Conservation (phyloP, 2,888 invertebrate genomes). For the Eremobia ochroleuca region DNA sequence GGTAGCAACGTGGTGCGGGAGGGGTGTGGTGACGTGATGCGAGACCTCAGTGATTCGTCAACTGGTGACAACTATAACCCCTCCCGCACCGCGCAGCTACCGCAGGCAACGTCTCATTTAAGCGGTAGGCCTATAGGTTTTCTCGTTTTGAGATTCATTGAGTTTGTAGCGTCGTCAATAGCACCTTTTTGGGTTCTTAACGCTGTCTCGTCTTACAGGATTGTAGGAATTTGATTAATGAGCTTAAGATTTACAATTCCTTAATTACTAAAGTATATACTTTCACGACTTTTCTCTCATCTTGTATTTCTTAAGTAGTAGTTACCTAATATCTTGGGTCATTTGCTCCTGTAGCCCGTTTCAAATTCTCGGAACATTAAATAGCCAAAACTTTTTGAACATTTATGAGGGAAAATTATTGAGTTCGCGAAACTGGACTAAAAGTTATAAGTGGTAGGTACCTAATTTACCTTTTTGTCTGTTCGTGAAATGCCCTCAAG, state of each 20-base stretch:
- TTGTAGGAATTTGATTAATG: not conserved
- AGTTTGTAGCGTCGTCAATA: not conserved
- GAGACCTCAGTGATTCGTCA: too few species aligned
- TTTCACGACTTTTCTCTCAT: not conserved
- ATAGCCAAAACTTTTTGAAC: conserved; percentile 50
- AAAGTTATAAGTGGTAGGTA: conserved; percentile 57
- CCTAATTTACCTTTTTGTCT: conserved; percentile 36
- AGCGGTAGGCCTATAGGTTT: too few species aligned
- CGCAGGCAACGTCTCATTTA: too few species aligned
- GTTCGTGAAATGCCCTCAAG: not conserved
- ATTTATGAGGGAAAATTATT: conserved; percentile 57
- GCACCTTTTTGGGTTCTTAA: not conserved
- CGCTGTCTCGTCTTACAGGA: not conserved
- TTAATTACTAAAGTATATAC: not conserved
- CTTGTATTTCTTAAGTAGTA: not conserved
- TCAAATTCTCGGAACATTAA: conserved; percentile 53
- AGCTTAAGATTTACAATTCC: not conserved
- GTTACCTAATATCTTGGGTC: conserved; percentile 31
- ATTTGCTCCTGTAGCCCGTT: conserved; percentile 47
- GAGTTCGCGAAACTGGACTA: conserved; percentile 51
- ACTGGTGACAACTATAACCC: too few species aligned
- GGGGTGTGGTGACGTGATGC: too few species aligned
- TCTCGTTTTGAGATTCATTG: conserved; percentile 6
- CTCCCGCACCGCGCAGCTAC: too few species aligned
- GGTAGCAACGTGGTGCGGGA: too few species aligned